These are phyloP conservation scores for Cyprinodon variegatus DNA, from an alignment of 2,113 vertebrate species.

Conservation along the genomic window DNA sequence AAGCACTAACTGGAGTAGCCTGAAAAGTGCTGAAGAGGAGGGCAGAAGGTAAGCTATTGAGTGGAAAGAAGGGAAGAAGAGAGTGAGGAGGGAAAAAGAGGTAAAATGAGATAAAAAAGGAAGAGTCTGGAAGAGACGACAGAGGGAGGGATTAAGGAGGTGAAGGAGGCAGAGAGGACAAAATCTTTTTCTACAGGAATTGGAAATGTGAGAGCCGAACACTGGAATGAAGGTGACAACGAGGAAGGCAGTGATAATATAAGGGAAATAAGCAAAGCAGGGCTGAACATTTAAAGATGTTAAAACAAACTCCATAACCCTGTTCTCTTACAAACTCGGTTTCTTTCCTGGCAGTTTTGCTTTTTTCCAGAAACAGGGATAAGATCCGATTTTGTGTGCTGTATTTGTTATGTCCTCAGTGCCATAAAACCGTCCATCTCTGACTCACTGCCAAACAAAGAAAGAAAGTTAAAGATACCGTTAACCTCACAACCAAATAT, in stretches of 20 bases:
- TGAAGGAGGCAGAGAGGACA: slow-evolving; percentile 52
- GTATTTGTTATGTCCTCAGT: slow-evolving; percentile 50
- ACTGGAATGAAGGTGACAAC: slow-evolving; percentile 53
- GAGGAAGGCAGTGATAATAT: slow-evolving; percentile 39
- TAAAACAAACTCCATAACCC: slow-evolving; percentile 14
- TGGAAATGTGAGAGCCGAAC: slow-evolving; percentile 50
- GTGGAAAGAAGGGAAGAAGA: slow-evolving; percentile 33
- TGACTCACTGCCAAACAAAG: slow-evolving; percentile 44
- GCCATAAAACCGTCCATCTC: slow-evolving; percentile 40
- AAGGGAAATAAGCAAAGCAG: slow-evolving; percentile 31
- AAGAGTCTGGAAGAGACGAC: slow-evolving; percentile 30
- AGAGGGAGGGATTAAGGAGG: slow-evolving; percentile 54
- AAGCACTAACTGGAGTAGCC: slow-evolving; percentile 67
- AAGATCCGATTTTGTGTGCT: slow-evolving; percentile 9
- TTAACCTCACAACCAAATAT: slow-evolving; percentile 54
- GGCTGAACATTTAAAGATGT: not conserved
- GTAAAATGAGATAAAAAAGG: slow-evolving; percentile 47
- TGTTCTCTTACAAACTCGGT: not conserved
- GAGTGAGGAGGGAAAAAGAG: slow-evolving; percentile 24
- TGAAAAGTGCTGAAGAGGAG: slow-evolving; percentile 63
- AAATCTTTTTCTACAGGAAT: slow-evolving; percentile 16
- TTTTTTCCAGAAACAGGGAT: slow-evolving; percentile 9
- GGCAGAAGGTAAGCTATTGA: slow-evolving; percentile 46
- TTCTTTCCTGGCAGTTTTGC: not conserved
- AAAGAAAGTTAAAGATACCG: slow-evolving; percentile 54